Evolutionary conservation across 2,113 vertebrate genomes (phyloP), one percentile per base, ranked within the genome.

Genomic region (Neogale vison): DNA sequence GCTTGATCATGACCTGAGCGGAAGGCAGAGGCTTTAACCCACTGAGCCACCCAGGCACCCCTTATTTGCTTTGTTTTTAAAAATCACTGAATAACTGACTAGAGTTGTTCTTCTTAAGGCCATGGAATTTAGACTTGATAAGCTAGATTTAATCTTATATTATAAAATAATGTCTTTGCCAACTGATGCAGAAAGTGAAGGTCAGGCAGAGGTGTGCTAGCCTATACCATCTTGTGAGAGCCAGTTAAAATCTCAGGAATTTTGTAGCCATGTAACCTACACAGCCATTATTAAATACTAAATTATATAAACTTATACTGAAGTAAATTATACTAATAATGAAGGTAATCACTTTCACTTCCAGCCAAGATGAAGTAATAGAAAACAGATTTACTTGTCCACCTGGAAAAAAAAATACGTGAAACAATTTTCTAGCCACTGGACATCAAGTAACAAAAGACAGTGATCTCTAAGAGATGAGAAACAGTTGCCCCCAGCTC

Each of bases 301-400:
- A 88, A 11, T 76, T 88, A n/a, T 20, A 18, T 95, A 45, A 61
- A 83, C 69, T 71, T 83, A 61, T 26, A 87, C 31, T 83, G 23
- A 88, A 84, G 71, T 96, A 52, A 83, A 69, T 39, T 93, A 42
- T 88, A 29, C 36, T 82, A 72, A 67, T 87, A 57, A 86, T 90
- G 55, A 81, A 79, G 63, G 6, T 34, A 79, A 93, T 47, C 57
- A 72, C 31, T 72, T 93, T 39, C 63, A 29, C 71, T 72, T 89
- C 45, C 24, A 34, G n/a, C 45, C 61, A 85, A 79, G 61, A 39
- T 76, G n/a, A 91, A 92, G 47, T 80, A 72, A 86, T 10, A 52
- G 12, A 29, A 69, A 77, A 24, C 45, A 17, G 69, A 82, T 69
- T 95, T 47, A 88, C 52, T 83, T 95, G 71, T 57, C 42, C 23